phyloP scores from a whole-genome alignment of 2,797 vertebrate species.

The Craterocephalus amniculus region DNA sequence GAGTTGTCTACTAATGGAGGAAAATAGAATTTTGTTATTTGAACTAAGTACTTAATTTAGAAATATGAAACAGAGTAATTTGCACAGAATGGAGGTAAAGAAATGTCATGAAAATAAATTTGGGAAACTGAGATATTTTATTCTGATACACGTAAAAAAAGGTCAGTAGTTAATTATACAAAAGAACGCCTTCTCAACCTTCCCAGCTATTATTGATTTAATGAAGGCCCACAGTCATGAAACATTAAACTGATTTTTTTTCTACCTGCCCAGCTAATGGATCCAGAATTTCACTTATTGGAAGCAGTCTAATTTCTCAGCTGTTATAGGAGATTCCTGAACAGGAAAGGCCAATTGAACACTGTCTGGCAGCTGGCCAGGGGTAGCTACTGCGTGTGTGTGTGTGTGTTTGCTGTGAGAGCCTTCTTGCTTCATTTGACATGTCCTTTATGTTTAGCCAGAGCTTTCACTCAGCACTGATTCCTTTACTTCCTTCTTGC shows the following conservation, averaged over 20 bases:
- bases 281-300: constrained; percentile 34
- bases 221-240: constrained; percentile 34
- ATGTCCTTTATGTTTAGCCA: constrained; percentile 47
- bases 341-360: constrained; percentile 52
- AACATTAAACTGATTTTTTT: constrained; percentile 16
- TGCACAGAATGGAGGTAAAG: neutral
- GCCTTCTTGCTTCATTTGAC: constrained; percentile 57
- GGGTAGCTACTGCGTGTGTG: constrained; percentile 29
- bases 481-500: constrained; percentile 24
- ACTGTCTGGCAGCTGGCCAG: constrained; percentile 40
- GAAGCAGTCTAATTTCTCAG: constrained; percentile 16
- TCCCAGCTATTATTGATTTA: constrained; percentile 17
- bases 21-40: neutral
- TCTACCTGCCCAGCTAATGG: constrained; percentile 30
- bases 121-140: neutral
- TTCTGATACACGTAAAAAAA: constrained; percentile 1
- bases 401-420: constrained; percentile 4
- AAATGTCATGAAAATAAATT: neutral
- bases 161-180: constrained; percentile 13
- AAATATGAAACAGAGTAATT: neutral
- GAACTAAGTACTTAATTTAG: neutral
- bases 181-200: constrained; percentile 15
- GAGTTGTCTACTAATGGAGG: neutral
- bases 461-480: constrained; percentile 42
- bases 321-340: constrained; percentile 32